These are phyloP conservation scores for Myripristis murdjan DNA, from an alignment of 2,797 vertebrate genomes.

Conservation along the genomic window DNA sequence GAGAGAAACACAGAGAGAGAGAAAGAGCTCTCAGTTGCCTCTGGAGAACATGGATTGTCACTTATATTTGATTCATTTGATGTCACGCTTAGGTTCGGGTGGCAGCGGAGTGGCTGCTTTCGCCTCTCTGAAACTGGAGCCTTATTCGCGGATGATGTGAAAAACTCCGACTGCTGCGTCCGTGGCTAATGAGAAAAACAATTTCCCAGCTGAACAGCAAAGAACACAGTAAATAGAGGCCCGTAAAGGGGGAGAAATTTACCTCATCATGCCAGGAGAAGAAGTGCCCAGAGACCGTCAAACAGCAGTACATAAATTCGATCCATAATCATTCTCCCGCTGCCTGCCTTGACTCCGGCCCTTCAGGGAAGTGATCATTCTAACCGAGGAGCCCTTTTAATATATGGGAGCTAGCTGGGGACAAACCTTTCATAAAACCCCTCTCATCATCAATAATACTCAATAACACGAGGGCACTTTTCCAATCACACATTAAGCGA, in stretches of 20 bases:
- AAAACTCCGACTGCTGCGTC: conserved; percentile 48
- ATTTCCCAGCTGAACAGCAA: conserved; percentile 60
- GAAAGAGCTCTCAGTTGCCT: conserved; percentile 53
- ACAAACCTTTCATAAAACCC: conserved; percentile 46
- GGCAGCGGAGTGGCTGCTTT: conserved; percentile 43
- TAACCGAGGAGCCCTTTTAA: conserved; percentile 38
- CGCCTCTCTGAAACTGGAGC: conserved; percentile 38
- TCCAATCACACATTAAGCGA: conserved; percentile 42
- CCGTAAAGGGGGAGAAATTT: conserved; percentile 54
- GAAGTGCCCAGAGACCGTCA: conserved; percentile 42
- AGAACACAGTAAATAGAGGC: conserved; percentile 56
- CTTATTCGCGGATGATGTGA: conserved; percentile 47
- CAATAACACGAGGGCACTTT: conserved; percentile 46
- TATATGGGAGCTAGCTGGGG: conserved; percentile 28
- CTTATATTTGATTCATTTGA: conserved; percentile 67
- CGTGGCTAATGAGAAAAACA: conserved; percentile 68
- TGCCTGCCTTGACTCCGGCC: conserved; percentile 37
- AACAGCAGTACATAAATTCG: conserved; percentile 64
- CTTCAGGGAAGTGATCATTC: conserved; percentile 67
- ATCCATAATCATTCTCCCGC: conserved; percentile 61
- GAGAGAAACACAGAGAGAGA: conserved; percentile 30
- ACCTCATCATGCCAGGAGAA: conserved; percentile 35
- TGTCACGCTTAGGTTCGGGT: conserved; percentile 39
- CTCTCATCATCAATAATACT: conserved; percentile 59
- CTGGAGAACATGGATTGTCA: conserved; percentile 64